Base-by-base conservation (phyloP, 2,888 invertebrate genomes). In the Agrotis clavis region DNA sequence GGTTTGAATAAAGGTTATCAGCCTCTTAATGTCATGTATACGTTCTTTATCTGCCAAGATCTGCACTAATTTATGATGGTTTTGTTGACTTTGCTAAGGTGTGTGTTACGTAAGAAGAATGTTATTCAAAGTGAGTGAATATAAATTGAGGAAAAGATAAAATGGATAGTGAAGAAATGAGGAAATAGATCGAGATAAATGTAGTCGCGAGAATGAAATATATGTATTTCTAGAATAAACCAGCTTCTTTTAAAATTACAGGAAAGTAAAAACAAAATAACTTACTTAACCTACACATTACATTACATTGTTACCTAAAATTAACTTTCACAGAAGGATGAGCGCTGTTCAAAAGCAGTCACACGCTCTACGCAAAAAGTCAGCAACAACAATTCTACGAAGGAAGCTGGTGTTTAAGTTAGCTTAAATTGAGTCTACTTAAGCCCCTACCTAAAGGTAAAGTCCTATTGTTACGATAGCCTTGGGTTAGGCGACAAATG, bases 1-100 rank as follows among this genome's bases (percentile, higher is more conserved):
- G 92, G 93, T 94, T 92, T 91, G 92, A 92, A 92, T 90, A 90
- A 93, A 94, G 95, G 95, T 95, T 95, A 95, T 95, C 94, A 94
- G 94, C 94, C 95, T 93, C 90, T 93, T 92, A 93, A 93, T 94
- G 89, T 90, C 90, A 90, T 92, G 92, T 92, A 91, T 90, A 92
- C 87, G 87, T 90, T 89, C 88, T 90, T 92, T 93, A 94, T 94
- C 92, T 91, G 84, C 81, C 74, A 77, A 84, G 83, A 92, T 92
- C 92, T 92, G 91, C 89, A 88, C 89, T 90, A 88, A 87, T 90
- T 90, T 87, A 85, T 88, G 83, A 83, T 81, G 80, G 68, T 75
- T 83, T 80, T 77, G 82, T 85, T 86, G 84, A 75, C 57, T 85
- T 73, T 75, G 63, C 69, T 74, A 71, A 81, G 64, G 75, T 71